phyloP scores from a whole-genome alignment of 1,140 invertebrate species.

The Geopemphigus sp. region DNA sequence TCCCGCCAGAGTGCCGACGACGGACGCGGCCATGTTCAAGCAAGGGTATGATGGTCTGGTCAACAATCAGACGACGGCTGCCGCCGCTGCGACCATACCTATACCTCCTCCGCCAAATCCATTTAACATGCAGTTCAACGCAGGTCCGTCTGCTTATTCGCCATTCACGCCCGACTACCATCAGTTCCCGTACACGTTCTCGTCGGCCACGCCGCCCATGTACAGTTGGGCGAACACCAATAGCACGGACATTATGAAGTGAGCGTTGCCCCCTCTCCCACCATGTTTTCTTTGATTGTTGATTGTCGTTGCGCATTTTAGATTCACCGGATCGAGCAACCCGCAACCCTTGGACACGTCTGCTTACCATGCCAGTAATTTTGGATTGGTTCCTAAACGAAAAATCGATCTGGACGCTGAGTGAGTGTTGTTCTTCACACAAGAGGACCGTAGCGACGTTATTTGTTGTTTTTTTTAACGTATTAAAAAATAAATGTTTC shows the following conservation, averaged over 20 bases:
- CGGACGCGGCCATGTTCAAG: conserved; percentile 7
- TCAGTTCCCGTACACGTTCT: conserved; percentile 26
- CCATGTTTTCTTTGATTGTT: too few relatives aligned
- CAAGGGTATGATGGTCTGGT: neutral
- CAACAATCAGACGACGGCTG: neutral
- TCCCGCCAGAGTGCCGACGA: neutral
- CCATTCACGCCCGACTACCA: conserved; percentile 29
- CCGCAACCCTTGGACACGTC: conserved; percentile 11
- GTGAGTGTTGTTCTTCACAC: too few relatives aligned
- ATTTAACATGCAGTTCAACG: neutral
- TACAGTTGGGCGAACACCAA: conserved; percentile 41
- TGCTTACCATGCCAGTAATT: neutral
- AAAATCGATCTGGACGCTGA: conserved; percentile 36
- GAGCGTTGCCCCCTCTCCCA: too few relatives aligned
- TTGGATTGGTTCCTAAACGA: conserved; percentile 25
- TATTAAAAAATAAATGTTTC: too few relatives aligned
- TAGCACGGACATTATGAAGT: conserved; percentile 36
- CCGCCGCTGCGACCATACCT: neutral
- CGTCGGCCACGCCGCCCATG: neutral
- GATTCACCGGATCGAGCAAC: conserved; percentile 29
- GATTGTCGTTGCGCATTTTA: neutral
- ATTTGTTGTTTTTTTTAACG: too few relatives aligned
- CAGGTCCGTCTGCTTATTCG: neutral
- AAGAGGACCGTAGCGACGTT: too few relatives aligned
- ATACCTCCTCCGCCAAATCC: neutral